Conservation (phyloP, 1,140 invertebrate genomes). For the Paraescarpia echinospica region DNA sequence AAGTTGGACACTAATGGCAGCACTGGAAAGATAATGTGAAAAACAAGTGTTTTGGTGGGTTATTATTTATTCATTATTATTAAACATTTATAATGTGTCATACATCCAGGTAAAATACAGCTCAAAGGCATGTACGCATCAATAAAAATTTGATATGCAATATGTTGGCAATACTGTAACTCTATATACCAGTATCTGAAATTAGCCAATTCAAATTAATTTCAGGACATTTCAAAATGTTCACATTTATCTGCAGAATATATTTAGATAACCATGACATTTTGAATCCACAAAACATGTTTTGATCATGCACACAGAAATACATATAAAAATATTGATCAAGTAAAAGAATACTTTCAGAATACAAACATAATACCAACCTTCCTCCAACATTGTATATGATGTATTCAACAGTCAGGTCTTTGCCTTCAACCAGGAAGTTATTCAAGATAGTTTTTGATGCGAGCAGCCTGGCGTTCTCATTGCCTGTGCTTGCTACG, state of each 20-base stretch:
- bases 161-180: not conserved
- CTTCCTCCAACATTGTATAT: constrained; percentile 65
- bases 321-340: not conserved
- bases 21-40: constrained; percentile 59
- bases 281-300: too few relatives aligned
- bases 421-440: constrained; percentile 97
- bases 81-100: too few relatives aligned
- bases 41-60: not conserved
- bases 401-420: constrained; percentile 85
- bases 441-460: constrained; percentile 81
- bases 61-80: too few relatives aligned
- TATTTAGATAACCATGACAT: too few relatives aligned
- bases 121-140: too few relatives aligned
- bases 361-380: constrained; percentile 38
- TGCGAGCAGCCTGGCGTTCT: constrained; percentile 59
- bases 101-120: too few relatives aligned
- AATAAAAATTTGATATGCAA: too few relatives aligned
- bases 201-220: not conserved
- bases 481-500: constrained; percentile 40
- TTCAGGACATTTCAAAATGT: not conserved
- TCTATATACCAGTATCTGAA: not conserved
- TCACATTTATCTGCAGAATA: too few relatives aligned
- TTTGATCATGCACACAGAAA: too few relatives aligned
- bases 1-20: constrained; percentile 85
- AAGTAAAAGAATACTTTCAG: not conserved